Base-by-base conservation (phyloP, 30 jellyfish, hydroid and myxozoan genomes). In the Clytia hemisphaerica region DNA sequence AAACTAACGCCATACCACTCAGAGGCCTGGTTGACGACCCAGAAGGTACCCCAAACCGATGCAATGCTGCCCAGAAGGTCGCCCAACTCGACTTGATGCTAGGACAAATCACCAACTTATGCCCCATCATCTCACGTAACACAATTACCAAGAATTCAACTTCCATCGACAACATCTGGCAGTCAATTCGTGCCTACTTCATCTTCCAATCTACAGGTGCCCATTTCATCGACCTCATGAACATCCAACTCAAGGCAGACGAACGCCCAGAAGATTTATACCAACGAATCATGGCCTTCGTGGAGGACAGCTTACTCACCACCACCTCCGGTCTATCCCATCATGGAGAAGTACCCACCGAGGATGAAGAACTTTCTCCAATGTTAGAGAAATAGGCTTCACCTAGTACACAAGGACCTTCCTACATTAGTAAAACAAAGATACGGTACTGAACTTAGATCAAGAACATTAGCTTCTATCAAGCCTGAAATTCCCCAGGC, bases 401-500 rank as follows among this genome's bases (percentile, higher is more conserved):
- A 72, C 30, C 24, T 72, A 27, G 38, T 32, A 4, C 84, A 63
- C 77, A 7, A 15, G 7, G 77, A 37, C 36, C 10, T 37, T 18
- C 77, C 82, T 14, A 21, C 21, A 5, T 48, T 63, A 10, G 77
- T 63, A 31, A 63, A 63, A 29, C 77, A 63, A 37, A 70, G 77
- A 5, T 29, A 63, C 37, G 77, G 77, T 6, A 63, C 72, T 22
- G 72, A 58, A 26, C 77, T 67, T 4, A 22, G 47, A 37, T 53
- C 45, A 4, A 27, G 37, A 16, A 74, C 86, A 2, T 55, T 74
- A 6, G 77, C 72, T 15, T 54, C 78, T 2, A 72, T 53, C 27
- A 74, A 74, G 25, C 82, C 86, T 6, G 83, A 59, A 42, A 60
- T 74, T 30, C 61, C 86, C 14, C 86, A 74, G 37, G 86, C 83